Percentiles rank a stretch among this genome's conserved stretches.
Conservation (phyloP, 2,797 vertebrate species). For the Bovichtus diacanthus region DNA sequence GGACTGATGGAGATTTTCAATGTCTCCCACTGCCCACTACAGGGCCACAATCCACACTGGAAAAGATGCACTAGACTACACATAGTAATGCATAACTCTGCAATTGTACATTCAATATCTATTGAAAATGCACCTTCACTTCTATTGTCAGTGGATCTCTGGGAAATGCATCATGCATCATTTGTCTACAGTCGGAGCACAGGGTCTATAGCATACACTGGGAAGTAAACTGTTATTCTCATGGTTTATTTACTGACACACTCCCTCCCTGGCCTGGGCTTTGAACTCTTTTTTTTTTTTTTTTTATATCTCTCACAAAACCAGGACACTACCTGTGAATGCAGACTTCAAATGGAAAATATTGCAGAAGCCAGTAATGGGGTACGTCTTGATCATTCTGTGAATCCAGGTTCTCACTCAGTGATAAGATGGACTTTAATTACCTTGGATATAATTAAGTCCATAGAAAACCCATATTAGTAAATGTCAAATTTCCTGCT, state of each 20-base stretch:
- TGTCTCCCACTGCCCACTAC: neutral
- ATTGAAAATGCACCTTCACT: constrained; percentile 10
- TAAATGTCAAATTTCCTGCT: constrained; percentile 23
- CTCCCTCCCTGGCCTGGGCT: constrained; percentile 42
- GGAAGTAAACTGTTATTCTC: constrained; percentile 59
- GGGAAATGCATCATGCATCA: constrained; percentile 50
- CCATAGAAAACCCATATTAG: neutral
- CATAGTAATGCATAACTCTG: neutral
- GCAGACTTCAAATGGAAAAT: constrained; percentile 39
- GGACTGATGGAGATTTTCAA: no score
- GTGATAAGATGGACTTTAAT: constrained; percentile 33
- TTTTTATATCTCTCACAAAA: constrained; percentile 41
- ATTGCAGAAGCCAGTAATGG: constrained; percentile 21
- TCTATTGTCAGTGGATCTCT: constrained; percentile 30
- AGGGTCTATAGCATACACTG: constrained; percentile 26
- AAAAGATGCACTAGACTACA: neutral
- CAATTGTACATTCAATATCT: constrained; percentile 9
- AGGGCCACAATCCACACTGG: neutral
- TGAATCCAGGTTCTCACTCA: neutral
- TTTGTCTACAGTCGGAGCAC: constrained; percentile 14
- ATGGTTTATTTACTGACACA: constrained; percentile 60
- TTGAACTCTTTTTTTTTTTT: constrained; percentile 57
- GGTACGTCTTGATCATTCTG: constrained; percentile 17
- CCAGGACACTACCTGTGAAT: constrained; percentile 36
- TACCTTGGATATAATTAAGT: constrained; percentile 28